Evolutionary conservation across 2,797 vertebrate genomes (phyloP).

Genomic region (Crocidura indochinensis): DNA sequence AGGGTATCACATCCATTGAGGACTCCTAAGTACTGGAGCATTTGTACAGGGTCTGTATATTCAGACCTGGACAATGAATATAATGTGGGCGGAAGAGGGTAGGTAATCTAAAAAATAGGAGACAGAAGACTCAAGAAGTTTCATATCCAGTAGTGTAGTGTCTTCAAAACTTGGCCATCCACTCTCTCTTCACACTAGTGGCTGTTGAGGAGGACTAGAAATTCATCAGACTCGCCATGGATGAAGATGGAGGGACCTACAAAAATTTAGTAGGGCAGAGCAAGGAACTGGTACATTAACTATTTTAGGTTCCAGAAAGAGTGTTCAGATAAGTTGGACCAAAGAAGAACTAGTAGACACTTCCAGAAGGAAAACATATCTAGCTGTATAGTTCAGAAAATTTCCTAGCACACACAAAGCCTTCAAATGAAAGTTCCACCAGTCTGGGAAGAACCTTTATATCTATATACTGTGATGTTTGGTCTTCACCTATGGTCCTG

Average conservation of each 20-base stretch:
- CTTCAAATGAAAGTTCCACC: neutral
- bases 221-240: neutral
- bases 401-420: neutral
- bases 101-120: too few species aligned
- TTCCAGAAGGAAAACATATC: neutral
- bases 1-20: neutral
- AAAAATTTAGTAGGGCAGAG: neutral
- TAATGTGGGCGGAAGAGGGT: too few species aligned
- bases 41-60: neutral
- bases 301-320: neutral
- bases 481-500: neutral
- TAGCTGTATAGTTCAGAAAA: neutral
- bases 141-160: too few species aligned
- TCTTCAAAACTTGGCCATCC: too few species aligned
- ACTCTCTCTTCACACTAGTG: neutral
- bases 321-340: neutral
- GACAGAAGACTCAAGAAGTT: too few species aligned
- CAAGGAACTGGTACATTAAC: neutral
- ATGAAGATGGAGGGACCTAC: fast-evolving
- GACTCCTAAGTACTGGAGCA: too few species aligned
- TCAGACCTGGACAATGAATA: too few species aligned
- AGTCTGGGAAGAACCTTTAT: neutral
- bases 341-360: neutral
- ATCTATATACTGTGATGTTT: neutral
- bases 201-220: neutral